Conservation (phyloP, 2,113 vertebrate genomes). For the Hippocampus guttulatus region DNA sequence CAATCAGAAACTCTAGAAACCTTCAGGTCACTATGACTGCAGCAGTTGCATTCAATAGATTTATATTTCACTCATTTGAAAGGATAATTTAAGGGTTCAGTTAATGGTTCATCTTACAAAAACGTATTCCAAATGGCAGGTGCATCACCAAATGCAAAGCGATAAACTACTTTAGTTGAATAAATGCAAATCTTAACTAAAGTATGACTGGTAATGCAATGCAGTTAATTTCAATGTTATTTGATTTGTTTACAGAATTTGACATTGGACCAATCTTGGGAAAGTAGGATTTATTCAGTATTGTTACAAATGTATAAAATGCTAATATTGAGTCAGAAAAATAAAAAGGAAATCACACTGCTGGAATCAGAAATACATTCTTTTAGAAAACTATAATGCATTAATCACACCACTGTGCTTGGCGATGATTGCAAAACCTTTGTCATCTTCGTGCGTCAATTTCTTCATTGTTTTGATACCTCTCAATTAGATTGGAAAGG, state of each 20-base stretch:
- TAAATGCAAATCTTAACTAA: not conserved
- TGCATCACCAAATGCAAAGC: not conserved
- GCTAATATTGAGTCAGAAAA: slow-evolving; percentile 58
- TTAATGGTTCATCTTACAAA: not conserved
- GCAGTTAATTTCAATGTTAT: not conserved
- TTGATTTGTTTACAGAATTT: not conserved
- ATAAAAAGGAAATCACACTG: slow-evolving; percentile 47
- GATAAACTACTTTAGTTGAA: not conserved
- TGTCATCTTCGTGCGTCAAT: slow-evolving; percentile 48
- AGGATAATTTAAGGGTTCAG: not conserved
- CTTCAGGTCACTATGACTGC: slow-evolving; percentile 31
- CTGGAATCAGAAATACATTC: slow-evolving; percentile 69
- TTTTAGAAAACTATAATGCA: slow-evolving; percentile 62
- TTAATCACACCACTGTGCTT: slow-evolving; percentile 31
- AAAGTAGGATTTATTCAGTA: slow-evolving; percentile 72
- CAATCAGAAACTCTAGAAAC: slow-evolving; percentile 18
- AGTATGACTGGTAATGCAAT: not conserved
- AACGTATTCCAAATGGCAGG: not conserved
- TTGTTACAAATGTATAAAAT: slow-evolving; percentile 68
- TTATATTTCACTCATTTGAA: not conserved
- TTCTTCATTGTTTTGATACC: slow-evolving; percentile 29
- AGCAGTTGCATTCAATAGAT: slow-evolving; percentile 9
- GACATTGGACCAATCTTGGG: slow-evolving; percentile 29
- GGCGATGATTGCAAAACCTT: slow-evolving; percentile 1
- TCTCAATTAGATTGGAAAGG: not conserved